Evolutionary conservation across 2,888 invertebrate genomes (phyloP).

Genomic region (Adelphocoris suturalis): DNA sequence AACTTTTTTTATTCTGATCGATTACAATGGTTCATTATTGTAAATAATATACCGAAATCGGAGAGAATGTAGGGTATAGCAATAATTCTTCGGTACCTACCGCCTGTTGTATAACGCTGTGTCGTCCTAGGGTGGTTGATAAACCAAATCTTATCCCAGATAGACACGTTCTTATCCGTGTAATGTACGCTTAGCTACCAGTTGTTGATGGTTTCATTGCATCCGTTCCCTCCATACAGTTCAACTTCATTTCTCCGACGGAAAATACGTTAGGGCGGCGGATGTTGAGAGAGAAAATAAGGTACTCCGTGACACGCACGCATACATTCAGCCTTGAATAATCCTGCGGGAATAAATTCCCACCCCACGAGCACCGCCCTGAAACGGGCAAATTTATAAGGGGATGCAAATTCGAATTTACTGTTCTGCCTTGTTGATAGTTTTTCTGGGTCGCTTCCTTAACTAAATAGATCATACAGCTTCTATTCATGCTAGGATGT

Average conservation of each 20-base stretch:
- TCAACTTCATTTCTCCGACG: constrained; percentile 8
- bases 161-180: no score
- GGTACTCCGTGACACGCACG: constrained; percentile 17
- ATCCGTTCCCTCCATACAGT: constrained; percentile 9
- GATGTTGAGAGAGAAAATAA: background rate
- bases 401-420: constrained; percentile 27
- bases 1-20: no score
- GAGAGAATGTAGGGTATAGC: no score
- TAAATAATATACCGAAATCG: no score
- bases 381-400: background rate
- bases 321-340: constrained; percentile 28
- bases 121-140: no score
- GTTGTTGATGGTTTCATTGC: background rate
- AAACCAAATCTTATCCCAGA: no score
- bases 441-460: background rate
- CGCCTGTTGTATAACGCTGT: no score
- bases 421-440: background rate
- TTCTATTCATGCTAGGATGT: no score
- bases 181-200: background rate
- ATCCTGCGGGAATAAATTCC: constrained; percentile 10
- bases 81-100: no score
- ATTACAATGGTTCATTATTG: no score
- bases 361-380: background rate
- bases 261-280: constrained; percentile 4
- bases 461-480: background rate